These are phyloP conservation scores for Thunnus maccoyii DNA, from an alignment of 2,113 vertebrate species.

Conservation along the genomic window DNA sequence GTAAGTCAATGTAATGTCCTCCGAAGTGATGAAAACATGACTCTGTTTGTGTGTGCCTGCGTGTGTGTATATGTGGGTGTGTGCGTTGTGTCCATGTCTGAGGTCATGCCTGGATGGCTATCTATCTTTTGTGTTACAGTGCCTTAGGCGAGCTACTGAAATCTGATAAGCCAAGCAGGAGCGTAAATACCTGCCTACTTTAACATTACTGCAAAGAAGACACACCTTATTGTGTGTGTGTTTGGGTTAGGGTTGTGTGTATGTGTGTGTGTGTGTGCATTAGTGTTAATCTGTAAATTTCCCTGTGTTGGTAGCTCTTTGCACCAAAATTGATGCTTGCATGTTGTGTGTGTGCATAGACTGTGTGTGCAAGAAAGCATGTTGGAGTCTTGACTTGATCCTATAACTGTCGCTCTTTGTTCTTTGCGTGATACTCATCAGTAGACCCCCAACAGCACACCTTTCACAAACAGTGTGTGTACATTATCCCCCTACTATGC, in stretches of 20 bases:
- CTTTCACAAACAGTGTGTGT: conserved; percentile 41
- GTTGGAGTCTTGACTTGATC: conserved; percentile 24
- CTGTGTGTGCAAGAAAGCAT: conserved; percentile 1
- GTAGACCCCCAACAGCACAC: conserved; percentile 29
- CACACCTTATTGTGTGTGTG: conserved; percentile 53
- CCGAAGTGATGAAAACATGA: too few species aligned
- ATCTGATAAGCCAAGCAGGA: conserved; percentile 82
- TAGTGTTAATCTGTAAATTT: conserved; percentile 22
- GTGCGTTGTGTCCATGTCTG: conserved; percentile 62
- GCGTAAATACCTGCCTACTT: conserved; percentile 81
- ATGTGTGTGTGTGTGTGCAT: background rate
- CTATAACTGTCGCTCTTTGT: conserved; percentile 43
- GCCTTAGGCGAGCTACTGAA: conserved; percentile 78
- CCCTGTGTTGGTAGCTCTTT: conserved; percentile 24
- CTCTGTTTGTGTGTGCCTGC: conserved; percentile 31
- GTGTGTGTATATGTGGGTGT: conserved; percentile 29
- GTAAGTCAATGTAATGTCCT: too few species aligned
- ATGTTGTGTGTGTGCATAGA: background rate
- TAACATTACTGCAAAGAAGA: conserved; percentile 72
- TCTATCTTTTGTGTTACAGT: conserved; percentile 81
- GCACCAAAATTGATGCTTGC: background rate
- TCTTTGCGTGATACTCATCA: conserved; percentile 47
- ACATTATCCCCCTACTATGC: background rate
- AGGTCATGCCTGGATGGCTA: conserved; percentile 83
- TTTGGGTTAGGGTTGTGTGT: too few species aligned